Conservation (phyloP, 2,797 vertebrate genomes). For the Gastrophryne carolinensis region DNA sequence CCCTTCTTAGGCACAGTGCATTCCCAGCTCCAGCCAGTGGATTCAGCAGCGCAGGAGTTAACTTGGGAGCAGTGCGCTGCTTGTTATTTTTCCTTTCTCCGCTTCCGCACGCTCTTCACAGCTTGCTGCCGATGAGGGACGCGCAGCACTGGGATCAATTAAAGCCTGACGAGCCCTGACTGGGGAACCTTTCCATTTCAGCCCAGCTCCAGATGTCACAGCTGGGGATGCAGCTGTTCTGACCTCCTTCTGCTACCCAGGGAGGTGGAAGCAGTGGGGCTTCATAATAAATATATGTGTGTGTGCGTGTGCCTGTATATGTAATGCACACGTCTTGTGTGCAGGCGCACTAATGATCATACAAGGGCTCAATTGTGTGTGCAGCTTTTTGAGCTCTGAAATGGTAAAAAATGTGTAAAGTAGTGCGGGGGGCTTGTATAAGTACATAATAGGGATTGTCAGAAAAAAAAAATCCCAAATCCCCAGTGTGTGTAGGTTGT, state of each 20-base stretch:
- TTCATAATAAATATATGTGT: slow-evolving; percentile 28
- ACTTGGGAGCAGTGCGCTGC: slow-evolving; percentile 36
- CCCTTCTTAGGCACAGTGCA: background rate
- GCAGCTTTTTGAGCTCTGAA: background rate
- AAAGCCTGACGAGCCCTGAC: slow-evolving; percentile 54
- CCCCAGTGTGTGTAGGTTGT: too few species aligned
- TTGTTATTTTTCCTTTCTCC: slow-evolving; percentile 50
- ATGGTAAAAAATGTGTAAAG: background rate
- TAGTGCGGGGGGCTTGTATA: too few species aligned
- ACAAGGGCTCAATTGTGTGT: background rate
- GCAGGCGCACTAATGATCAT: background rate
- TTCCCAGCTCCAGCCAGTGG: background rate
- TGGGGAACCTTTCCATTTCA: slow-evolving; percentile 63
- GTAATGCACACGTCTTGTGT: background rate
- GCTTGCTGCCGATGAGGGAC: slow-evolving; percentile 53
- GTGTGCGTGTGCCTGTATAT: background rate
- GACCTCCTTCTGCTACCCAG: slow-evolving; percentile 53
- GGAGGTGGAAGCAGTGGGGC: slow-evolving; percentile 39
- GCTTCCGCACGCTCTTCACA: slow-evolving; percentile 54
- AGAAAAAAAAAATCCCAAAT: too few species aligned
- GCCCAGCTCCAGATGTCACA: slow-evolving; percentile 75
- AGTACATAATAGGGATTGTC: too few species aligned
- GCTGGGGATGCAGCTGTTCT: slow-evolving; percentile 69
- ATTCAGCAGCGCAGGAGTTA: slow-evolving; percentile 30
- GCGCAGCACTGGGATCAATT: slow-evolving; percentile 64